Evolutionary conservation across 2,888 invertebrate genomes (phyloP).

Genomic region (Brenthis daphne): DNA sequence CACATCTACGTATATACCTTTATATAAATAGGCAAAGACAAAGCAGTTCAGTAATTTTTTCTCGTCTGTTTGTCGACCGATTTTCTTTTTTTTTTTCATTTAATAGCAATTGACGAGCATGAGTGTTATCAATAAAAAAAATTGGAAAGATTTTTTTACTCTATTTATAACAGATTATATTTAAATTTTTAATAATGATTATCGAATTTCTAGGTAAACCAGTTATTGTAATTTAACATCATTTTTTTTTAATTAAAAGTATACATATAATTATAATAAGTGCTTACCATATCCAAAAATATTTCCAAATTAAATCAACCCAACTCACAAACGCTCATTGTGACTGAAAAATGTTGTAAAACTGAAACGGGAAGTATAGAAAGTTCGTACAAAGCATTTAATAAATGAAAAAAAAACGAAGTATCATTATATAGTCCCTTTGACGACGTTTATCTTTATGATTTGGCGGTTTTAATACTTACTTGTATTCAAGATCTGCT

Average conservation of each 20-base stretch:
- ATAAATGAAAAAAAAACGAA: constrained; percentile 15
- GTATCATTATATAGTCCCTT: constrained; percentile 7
- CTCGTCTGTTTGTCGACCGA: no score
- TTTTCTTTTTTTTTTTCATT: no score
- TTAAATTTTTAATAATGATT: no score
- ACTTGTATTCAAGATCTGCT: constrained; percentile 5
- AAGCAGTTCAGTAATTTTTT: no score
- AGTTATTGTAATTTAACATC: no score
- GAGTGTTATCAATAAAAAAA: no score
- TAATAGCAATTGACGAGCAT: no score
- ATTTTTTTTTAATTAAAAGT: neutral
- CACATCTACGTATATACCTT: no score
- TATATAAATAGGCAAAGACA: no score
- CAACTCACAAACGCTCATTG: constrained; percentile 12
- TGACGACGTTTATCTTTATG: constrained; percentile 19
- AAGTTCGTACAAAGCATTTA: constrained; percentile 21
- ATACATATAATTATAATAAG: neutral
- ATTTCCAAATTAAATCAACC: constrained; percentile 14
- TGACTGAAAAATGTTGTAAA: constrained; percentile 19
- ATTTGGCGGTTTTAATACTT: constrained; percentile 14
- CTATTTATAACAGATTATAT: no score
- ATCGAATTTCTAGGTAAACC: no score
- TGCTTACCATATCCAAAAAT: constrained; percentile 7
- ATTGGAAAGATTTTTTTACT: no score
- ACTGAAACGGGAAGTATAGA: constrained; percentile 15